phyloP scores from a whole-genome alignment of 2,888 invertebrate species.

The Metacarcinus magister region DNA sequence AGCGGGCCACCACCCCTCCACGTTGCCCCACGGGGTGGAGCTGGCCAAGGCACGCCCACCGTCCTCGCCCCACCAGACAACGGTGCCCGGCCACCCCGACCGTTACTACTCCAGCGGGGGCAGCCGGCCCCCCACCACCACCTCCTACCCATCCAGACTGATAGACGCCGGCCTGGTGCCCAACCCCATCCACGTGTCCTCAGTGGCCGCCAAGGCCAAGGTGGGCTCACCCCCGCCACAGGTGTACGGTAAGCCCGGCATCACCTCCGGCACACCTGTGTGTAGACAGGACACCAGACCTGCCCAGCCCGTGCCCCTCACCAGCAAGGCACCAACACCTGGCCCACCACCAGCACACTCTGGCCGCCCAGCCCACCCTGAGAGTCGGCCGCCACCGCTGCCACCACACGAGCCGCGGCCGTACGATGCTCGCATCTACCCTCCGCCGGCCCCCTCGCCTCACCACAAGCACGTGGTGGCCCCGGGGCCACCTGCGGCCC shows the following conservation, averaged over 20 bases:
- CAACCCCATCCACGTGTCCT: constrained; percentile 79
- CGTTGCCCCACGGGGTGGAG: constrained; percentile 76
- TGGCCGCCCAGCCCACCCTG: constrained; percentile 71
- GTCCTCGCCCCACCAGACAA: constrained; percentile 78
- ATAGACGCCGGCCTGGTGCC: constrained; percentile 79
- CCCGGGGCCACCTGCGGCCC: constrained; percentile 77
- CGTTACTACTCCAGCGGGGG: constrained; percentile 70
- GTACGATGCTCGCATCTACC: constrained; percentile 80
- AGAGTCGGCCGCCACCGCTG: constrained; percentile 70
- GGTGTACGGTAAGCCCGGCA: constrained; percentile 85
- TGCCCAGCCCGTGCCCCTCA: constrained; percentile 73
- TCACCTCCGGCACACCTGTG: constrained; percentile 87
- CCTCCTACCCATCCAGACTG: constrained; percentile 65
- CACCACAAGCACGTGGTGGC: constrained; percentile 79
- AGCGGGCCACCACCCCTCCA: constrained; percentile 63
- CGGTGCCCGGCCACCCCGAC: constrained; percentile 76
- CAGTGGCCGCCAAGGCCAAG: constrained; percentile 76
- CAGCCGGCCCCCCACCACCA: constrained; percentile 66
- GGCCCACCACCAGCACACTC: constrained; percentile 81
- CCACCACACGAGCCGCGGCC: constrained; percentile 80
- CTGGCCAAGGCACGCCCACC: constrained; percentile 80
- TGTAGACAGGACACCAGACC: constrained; percentile 83
- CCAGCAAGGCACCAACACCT: constrained; percentile 74
- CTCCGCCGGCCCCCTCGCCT: constrained; percentile 78
- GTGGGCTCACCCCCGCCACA: constrained; percentile 81